These are phyloP conservation scores for Leptosomus discolor DNA, from an alignment of 2,113 vertebrate genomes.

Conservation along the genomic window DNA sequence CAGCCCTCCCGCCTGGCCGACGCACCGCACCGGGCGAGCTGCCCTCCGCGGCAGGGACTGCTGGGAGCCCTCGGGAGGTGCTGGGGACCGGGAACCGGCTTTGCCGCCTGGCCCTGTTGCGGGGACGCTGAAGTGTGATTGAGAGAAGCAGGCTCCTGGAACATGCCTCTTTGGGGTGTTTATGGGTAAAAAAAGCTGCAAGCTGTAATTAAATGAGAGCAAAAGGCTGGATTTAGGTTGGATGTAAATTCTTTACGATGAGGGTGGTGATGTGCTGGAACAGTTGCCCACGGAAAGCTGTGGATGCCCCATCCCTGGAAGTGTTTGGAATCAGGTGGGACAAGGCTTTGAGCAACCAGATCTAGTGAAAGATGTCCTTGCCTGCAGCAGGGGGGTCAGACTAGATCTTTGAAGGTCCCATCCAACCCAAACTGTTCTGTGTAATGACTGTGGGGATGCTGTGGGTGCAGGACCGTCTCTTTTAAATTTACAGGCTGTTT, in stretches of 20 bases:
- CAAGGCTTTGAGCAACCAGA: background rate
- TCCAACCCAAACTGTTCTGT: fast-evolving
- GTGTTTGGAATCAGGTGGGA: no score
- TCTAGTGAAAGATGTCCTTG: background rate
- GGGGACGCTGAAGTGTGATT: fast-evolving
- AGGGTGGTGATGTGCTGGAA: background rate
- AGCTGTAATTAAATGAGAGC: fast-evolving
- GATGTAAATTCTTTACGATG: fast-evolving
- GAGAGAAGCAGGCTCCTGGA: fast-evolving
- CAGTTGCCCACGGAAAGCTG: background rate
- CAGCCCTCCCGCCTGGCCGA: background rate
- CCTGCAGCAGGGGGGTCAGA: fast-evolving
- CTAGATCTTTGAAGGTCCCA: background rate
- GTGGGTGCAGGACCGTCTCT: background rate
- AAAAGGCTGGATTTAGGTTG: fast-evolving
- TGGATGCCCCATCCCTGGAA: background rate
- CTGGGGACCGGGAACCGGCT: fast-evolving
- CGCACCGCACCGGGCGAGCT: no score
- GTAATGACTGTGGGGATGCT: background rate
- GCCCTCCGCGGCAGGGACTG: background rate
- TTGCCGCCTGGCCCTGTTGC: background rate
- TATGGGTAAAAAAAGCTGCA: background rate
- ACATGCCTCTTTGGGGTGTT: background rate
- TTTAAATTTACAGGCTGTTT: background rate
- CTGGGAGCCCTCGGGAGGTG: background rate